Conservation (phyloP, 2,113 vertebrate genomes). For the Scalopus aquaticus region DNA sequence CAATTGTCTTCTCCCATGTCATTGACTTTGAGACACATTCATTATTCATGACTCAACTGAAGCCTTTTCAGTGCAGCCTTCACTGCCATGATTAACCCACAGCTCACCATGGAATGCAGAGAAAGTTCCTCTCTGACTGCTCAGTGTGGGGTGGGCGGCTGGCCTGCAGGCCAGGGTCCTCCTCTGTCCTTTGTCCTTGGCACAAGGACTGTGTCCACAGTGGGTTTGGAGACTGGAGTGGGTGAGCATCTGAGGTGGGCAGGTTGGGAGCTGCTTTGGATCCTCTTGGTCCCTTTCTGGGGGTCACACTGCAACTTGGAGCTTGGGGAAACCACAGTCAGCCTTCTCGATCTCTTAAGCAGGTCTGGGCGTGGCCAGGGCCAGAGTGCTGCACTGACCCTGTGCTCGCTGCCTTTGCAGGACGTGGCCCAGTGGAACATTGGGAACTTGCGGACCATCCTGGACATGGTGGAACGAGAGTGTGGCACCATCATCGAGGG, state of each 20-base stretch:
- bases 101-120: background rate
- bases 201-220: background rate
- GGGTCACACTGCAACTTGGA: accelerated
- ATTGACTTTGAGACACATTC: background rate
- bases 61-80: background rate
- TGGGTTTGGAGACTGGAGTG: no score
- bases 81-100: accelerated
- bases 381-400: background rate
- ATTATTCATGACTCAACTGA: background rate
- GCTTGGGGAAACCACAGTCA: accelerated
- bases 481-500: slow-evolving; percentile 99
- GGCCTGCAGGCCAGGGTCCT: background rate
- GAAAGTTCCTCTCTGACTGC: accelerated
- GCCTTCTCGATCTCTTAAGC: accelerated
- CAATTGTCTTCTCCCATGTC: accelerated
- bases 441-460: slow-evolving; percentile 92
- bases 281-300: no score
- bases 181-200: no score
- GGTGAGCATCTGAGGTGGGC: background rate
- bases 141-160: accelerated
- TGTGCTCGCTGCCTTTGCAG: slow-evolving; percentile 74
- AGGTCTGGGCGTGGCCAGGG: accelerated
- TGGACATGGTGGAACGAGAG: slow-evolving; percentile 99
- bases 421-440: slow-evolving; percentile 97
- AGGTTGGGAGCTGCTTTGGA: background rate